Base-by-base conservation (phyloP, 1,140 invertebrate species). In the Dinothrombium tinctorium region DNA sequence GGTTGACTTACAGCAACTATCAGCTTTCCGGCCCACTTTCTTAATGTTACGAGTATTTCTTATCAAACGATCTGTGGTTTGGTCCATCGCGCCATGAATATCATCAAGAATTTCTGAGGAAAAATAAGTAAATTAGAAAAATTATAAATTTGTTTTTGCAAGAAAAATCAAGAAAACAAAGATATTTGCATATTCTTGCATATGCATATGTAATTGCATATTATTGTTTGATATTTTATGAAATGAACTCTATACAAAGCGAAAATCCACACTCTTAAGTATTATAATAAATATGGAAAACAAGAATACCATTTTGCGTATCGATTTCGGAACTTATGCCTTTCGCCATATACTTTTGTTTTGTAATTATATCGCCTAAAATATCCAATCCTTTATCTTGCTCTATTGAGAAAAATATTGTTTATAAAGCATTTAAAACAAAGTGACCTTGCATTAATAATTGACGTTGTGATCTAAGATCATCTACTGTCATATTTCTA, bases 311-410 rank as follows among this genome's bases (percentile, higher is more conserved):
- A 56, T 61, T 60, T 33, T 62, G 60, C 17, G 47, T 24, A 39
- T 59, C 58, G 6, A 61, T 52, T 50, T 62, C 60, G 47, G 58
- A 51, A 9, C 58, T 57, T 40, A 62, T 60, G 40, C 59, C 58
- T 24, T 56, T 32, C n/a, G 59, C 60, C 55, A 62, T 59, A 42
- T 55, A 47, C 43, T 62, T 62, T 45, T 62, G 60, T 29, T 56
- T 42, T 7, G 51, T 43, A 8, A 62, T 54, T 15, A 61, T 56
- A 44, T 53, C 41, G 22, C 53, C 54, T 21, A 62, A 49, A 2
- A 53, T 51, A 35, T 61, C 60, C 33, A 62, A 45, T n/a, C 59
- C 59, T 45, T 49, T 41, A 42, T 62, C 60, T 51, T 62, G 60
- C 37, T 58, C 60, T 62, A 31, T 29, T 4, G 15, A n/a, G 28